These are phyloP conservation scores for Cantharis rufa DNA, from an alignment of 2,888 invertebrate species.

Conservation along the genomic window DNA sequence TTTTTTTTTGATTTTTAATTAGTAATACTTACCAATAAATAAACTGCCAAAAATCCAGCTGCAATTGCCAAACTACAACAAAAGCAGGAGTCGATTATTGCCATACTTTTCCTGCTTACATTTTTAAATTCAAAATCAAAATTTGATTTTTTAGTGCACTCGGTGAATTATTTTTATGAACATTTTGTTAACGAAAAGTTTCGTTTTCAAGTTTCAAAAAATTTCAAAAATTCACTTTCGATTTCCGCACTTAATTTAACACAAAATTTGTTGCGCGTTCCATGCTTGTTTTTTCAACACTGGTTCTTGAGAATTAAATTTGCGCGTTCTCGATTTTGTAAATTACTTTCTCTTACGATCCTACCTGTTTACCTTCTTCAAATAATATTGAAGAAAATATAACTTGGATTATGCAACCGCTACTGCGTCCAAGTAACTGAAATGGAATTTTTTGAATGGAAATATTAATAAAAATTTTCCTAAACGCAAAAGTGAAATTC, in stretches of 20 bases:
- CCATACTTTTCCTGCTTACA: constrained; percentile 44
- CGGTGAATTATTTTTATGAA: background rate
- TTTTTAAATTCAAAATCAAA: constrained; percentile 17
- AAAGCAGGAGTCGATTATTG: constrained; percentile 54
- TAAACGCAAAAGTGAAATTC: too few relatives aligned
- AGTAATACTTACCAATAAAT: constrained; percentile 52
- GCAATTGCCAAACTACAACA: constrained; percentile 57
- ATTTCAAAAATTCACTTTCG: background rate
- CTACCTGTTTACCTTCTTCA: constrained; percentile 2
- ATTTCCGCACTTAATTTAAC: background rate
- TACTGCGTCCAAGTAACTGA: background rate
- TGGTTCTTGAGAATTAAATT: constrained; percentile 45
- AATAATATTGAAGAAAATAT: background rate
- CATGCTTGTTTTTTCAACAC: constrained; percentile 43
- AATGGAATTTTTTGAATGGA: too few relatives aligned
- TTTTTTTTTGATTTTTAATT: background rate
- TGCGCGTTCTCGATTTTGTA: constrained; percentile 43
- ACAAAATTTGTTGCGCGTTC: constrained; percentile 1
- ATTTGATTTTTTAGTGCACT: background rate
- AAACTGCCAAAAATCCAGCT: constrained; percentile 56
- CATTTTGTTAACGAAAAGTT: background rate
- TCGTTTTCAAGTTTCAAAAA: background rate
- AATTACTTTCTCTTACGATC: constrained; percentile 48
- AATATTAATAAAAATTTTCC: too few relatives aligned
- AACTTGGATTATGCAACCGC: background rate